These are phyloP conservation scores for Gyps fulvus DNA, from an alignment of 2,113 vertebrate species.

Conservation along the genomic window DNA sequence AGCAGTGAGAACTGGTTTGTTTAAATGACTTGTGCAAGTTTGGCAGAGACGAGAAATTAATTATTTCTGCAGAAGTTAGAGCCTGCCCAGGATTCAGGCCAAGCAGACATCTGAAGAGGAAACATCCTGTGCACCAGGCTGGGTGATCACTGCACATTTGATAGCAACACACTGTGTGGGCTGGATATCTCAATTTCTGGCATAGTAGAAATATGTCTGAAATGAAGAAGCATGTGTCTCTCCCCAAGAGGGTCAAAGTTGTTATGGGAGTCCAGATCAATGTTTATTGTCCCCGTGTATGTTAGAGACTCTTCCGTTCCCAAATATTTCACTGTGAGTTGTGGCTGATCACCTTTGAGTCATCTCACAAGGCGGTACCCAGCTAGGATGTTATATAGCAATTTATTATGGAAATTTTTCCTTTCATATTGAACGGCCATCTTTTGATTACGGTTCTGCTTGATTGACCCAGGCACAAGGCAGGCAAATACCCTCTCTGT, in stretches of 20 bases:
- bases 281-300: not conserved
- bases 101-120: conserved; percentile 40
- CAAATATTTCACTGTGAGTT: not conserved
- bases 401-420: not conserved
- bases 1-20: conserved; percentile 25
- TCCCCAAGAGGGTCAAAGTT: not conserved
- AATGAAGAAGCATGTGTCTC: not conserved
- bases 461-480: not conserved
- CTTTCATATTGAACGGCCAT: not conserved
- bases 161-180: conserved; percentile 22
- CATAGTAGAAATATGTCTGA: not conserved
- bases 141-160: not conserved
- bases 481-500: not conserved
- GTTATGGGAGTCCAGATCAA: not conserved
- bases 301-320: not conserved
- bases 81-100: not conserved
- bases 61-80: conserved; percentile 53
- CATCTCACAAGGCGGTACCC: not conserved
- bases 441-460: not conserved
- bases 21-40: conserved; percentile 40
- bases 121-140: conserved; percentile 25
- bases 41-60: conserved; percentile 23
- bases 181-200: not conserved
- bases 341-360: not conserved
- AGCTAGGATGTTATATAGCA: not conserved